Percentiles rank a stretch among this genome's conserved stretches.
phyloP scores from a whole-genome alignment of 2,888 invertebrate species.

The Pristionchus japonicus region DNA sequence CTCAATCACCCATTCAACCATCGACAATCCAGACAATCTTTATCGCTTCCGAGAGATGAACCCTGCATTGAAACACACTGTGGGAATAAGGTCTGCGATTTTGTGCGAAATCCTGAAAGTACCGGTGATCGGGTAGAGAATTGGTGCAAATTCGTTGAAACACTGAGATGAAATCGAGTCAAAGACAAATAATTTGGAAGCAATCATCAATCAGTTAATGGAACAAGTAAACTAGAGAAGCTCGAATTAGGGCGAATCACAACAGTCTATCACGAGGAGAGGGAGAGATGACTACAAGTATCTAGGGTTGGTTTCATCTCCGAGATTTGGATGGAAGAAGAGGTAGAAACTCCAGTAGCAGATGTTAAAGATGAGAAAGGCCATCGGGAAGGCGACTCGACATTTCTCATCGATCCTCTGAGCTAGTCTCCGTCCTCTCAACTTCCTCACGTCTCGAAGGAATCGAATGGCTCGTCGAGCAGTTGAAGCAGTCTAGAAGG shows the following conservation, averaged over 20 bases:
- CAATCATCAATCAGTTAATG: background rate
- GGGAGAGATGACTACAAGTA: too few species aligned
- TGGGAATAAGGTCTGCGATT: background rate
- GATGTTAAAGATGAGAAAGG: constrained; percentile 44
- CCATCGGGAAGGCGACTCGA: constrained; percentile 40
- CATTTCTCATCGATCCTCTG: constrained; percentile 46
- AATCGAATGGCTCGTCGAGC: constrained; percentile 22
- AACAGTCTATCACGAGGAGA: background rate
- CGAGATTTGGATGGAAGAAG: constrained; percentile 17
- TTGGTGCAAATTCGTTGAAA: constrained; percentile 28
- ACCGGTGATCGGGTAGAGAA: background rate
- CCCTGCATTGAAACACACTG: constrained; percentile 18
- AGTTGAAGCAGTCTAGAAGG: constrained; percentile 18
- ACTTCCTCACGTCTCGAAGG: background rate
- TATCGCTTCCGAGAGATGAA: background rate
- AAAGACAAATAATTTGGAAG: background rate
- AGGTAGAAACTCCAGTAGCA: constrained; percentile 47
- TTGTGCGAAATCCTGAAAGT: constrained; percentile 1
- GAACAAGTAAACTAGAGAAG: background rate
- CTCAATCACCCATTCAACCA: background rate
- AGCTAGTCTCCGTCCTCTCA: constrained; percentile 33
- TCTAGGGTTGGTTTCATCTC: background rate
- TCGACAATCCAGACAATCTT: background rate
- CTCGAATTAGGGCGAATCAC: constrained; percentile 16
- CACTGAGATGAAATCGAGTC: background rate